Evolutionary conservation across 2,797 vertebrate species (phyloP), one percentile per base, ranked within the genome.

Genomic region (Acanthiza pusilla): DNA sequence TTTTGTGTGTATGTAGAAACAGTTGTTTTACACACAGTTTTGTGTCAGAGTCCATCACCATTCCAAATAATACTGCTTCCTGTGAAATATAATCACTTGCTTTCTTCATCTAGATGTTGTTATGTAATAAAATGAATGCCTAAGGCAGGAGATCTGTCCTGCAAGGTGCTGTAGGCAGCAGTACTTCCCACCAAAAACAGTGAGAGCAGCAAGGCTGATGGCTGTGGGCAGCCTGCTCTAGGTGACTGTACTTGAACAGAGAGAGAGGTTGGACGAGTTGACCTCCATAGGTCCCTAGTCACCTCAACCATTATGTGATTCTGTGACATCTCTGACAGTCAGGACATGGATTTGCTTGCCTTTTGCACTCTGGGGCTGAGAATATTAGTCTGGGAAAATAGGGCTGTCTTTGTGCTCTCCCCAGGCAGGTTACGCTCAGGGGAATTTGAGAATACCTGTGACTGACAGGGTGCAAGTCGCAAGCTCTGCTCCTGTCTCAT

Each of bases 351-450:
- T 82, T 79, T 93, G 22, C 16, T 30, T 81, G n/a, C 16, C 29
- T 86, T 81, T 86, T 74, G 22, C 14, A 19, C 6, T 26, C 18
- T 42, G 50, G 20, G 43, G 5, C 38, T 58, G 34, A 50, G 53
- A 38, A 18, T 55, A 23, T 71, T 48, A 29, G 16, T 43, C 16
- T 68, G 43, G 65, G 61, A 60, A 71, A 90, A 43, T 4, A 30
- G 40, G 48, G 34, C 20, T 66, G 1, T 26, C 10, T 79, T 48
- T 85, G 55, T 83, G 7, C 15, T 58, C 19, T 68, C 20, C 20
- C 5, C 16, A 36, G 58, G 51, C 16, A 10, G 10, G 7, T 25
- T 38, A 45, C 0, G 0, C 14, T 34, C 29, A 6, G 45, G 16
- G 47, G 9, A 68, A 65, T 85, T 74, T 43, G 71, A 54, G 66